Base-by-base conservation (phyloP, 2,888 invertebrate genomes). In the Doris montereyensis region DNA sequence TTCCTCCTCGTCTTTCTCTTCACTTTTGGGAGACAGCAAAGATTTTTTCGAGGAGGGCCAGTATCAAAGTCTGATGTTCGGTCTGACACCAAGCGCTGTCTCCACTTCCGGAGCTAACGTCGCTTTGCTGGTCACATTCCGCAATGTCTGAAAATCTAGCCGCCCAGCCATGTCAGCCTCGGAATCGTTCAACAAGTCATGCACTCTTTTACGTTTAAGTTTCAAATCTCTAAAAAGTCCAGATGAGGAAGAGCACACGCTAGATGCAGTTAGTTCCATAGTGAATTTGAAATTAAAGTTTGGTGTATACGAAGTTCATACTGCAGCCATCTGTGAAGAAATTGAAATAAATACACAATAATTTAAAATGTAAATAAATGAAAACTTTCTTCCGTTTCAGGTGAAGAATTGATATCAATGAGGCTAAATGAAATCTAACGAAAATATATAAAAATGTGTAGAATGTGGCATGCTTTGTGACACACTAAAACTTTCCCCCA, bases 161-260 rank as follows among this genome's bases (percentile, higher is more conserved):
- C 78, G 75, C 10, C 68, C 52, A 21, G 28, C 28, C 24, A 81
- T 70, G 3, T 68, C 75, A 8, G 81, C 28, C 8, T 84, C 85
- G 28, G 81, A 79, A 76, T 84, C 97, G 93, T 96, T 96, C 94
- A 97, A 96, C 94, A 97, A 94, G 93, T 97, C 97, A 94, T 97
- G 97, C 93, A 97, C 96, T 95, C 97, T 97, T 94, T 97, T 96
- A 94, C 97, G 95, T 95, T 97, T 97, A 93, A 97, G 94, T 94
- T 97, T 97, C 10, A 88, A 81, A 67, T 88, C 87, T 57, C 83
- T 81, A 77, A 83, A 87, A 21, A 85, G 81, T 28, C 85, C 84
- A 26, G 21, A 58, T n/a, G n/a, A 24, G 58, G 24, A 8, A 13
- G 67, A 34, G 5, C 68, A 52, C 10, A 52, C 13, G 13, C 10